Conservation (phyloP, 2,888 invertebrate genomes). For the Epirrhoe alternata region DNA sequence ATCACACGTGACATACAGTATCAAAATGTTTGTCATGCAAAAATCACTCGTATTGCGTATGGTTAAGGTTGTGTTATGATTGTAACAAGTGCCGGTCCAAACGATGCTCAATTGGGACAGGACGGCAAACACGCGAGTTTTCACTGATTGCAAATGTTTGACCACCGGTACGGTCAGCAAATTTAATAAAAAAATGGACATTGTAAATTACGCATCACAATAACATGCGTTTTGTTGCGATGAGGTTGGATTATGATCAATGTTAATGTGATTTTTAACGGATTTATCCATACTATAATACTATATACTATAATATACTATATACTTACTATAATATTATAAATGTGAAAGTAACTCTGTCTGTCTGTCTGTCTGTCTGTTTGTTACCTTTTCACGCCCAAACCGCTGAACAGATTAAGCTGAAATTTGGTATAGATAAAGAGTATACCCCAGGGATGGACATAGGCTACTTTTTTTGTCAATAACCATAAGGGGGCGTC, state of each 20-base stretch:
- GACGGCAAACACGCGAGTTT: conserved; percentile 58
- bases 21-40: conserved; percentile 14
- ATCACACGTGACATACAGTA: conserved; percentile 25
- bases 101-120: conserved; percentile 54
- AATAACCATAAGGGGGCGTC: no score
- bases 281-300: not conserved
- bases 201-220: conserved; percentile 23
- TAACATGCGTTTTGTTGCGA: conserved; percentile 26
- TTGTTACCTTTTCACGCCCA: no score
- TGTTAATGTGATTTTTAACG: not conserved
- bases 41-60: conserved; percentile 19
- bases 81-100: conserved; percentile 33
- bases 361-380: no score
- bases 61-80: conserved; percentile 28
- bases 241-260: conserved; percentile 1
- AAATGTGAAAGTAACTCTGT: no score
- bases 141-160: conserved; percentile 66
- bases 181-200: conserved; percentile 36
- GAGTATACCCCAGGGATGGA: no score
- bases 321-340: no score
- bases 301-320: no score
- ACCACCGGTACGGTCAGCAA: conserved; percentile 51
- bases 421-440: no score
- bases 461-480: no score
- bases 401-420: no score